Conservation (phyloP, 2,888 invertebrate species). For the Harmothoe impar region DNA sequence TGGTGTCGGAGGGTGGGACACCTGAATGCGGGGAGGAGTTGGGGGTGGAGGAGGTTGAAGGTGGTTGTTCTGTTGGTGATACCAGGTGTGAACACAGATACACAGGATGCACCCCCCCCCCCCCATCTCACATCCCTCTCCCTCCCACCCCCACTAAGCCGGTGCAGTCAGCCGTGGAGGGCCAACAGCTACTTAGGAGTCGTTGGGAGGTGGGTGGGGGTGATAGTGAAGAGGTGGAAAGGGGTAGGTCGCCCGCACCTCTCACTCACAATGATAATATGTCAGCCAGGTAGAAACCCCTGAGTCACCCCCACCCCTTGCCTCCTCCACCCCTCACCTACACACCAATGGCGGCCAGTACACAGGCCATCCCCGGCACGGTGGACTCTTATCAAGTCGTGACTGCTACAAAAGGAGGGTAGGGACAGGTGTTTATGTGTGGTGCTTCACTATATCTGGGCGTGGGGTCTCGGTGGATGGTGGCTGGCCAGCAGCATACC, state of each 20-base stretch:
- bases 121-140: neutral
- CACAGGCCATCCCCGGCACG: neutral
- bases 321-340: neutral
- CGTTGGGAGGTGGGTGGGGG: neutral
- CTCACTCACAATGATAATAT: slow-evolving; percentile 31
- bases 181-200: slow-evolving; percentile 45
- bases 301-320: too few species aligned
- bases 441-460: slow-evolving; percentile 14
- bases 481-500: too few species aligned
- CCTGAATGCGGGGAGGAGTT: neutral
- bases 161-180: neutral
- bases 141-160: slow-evolving; percentile 1
- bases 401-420: slow-evolving; percentile 11
- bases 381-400: neutral
- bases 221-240: neutral
- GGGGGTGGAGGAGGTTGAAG: neutral
- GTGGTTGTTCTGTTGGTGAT: slow-evolving; percentile 1
- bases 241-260: slow-evolving; percentile 3
- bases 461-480: neutral
- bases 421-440: slow-evolving; percentile 7
- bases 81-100: slow-evolving; percentile 33
- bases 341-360: neutral
- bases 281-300: neutral
- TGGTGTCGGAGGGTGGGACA: neutral
- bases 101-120: neutral